Evolutionary conservation across 2,888 invertebrate species (phyloP).

Genomic region (Leucophenga maculata): DNA sequence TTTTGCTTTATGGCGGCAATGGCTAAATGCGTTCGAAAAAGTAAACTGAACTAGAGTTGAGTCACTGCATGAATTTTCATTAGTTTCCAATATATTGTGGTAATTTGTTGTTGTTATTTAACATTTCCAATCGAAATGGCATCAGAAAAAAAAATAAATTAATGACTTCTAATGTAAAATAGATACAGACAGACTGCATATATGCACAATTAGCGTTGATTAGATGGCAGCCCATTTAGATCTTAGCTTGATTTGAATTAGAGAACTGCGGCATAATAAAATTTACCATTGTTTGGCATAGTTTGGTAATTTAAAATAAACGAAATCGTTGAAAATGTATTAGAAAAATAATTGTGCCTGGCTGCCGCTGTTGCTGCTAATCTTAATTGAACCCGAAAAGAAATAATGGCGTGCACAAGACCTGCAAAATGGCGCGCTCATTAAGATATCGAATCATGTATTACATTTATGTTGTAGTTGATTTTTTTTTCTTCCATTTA

Average conservation of each 20-base stretch:
- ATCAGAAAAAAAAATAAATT: no score
- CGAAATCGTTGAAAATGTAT: neutral
- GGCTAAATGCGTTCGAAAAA: no score
- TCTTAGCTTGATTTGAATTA: conserved; percentile 2
- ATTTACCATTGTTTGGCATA: conserved; percentile 8
- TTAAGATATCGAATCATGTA: conserved; percentile 34
- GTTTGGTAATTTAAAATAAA: neutral
- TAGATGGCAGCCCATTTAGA: neutral
- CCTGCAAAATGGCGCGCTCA: conserved; percentile 32
- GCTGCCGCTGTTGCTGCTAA: neutral
- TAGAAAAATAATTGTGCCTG: conserved; percentile 15
- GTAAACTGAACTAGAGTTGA: no score
- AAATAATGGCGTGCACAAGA: neutral
- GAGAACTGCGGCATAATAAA: neutral
- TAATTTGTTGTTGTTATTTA: no score
- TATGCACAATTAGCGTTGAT: conserved; percentile 12
- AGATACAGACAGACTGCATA: neutral
- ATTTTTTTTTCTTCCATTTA: conserved; percentile 8
- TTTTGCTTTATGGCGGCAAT: no score
- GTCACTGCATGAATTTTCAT: no score
- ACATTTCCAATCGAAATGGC: no score
- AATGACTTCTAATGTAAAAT: no score
- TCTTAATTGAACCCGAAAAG: conserved; percentile 22
- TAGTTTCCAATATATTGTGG: no score
- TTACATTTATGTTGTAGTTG: neutral